Conservation (phyloP, 1,140 invertebrate species). For the Trissolcus basalis region DNA sequence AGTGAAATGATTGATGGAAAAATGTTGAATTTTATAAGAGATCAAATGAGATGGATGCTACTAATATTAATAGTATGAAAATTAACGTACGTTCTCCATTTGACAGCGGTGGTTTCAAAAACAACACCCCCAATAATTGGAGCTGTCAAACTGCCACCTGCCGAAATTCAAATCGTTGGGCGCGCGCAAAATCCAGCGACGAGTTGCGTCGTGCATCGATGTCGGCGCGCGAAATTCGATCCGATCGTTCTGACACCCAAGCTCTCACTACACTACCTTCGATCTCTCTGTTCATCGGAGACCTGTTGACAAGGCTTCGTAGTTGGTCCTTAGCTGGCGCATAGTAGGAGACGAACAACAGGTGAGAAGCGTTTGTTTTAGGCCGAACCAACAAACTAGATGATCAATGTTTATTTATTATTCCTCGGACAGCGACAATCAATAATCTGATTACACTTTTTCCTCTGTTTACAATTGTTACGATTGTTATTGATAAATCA, state of each 20-base stretch:
- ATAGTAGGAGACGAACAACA: conserved; percentile 55
- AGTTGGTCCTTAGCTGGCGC: conserved; percentile 45
- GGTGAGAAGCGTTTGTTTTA: conserved; percentile 41
- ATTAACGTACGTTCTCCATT: conserved; percentile 43
- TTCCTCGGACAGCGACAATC: no score
- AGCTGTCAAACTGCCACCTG: conserved; percentile 37
- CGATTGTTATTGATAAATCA: no score
- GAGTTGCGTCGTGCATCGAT: conserved; percentile 48
- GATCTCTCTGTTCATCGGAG: conserved; percentile 53
- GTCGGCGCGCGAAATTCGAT: conserved; percentile 55
- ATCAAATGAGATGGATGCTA: background rate
- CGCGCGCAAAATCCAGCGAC: conserved; percentile 42
- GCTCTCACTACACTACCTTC: conserved; percentile 53
- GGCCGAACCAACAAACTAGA: conserved; percentile 29
- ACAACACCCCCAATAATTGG: conserved; percentile 3
- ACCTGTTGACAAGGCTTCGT: conserved; percentile 55
- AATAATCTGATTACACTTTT: no score
- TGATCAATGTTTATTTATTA: conserved; percentile 28
- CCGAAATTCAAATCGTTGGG: conserved; percentile 33
- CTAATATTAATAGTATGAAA: background rate
- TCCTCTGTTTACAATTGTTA: no score
- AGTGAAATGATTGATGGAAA: no score
- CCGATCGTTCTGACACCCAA: conserved; percentile 54
- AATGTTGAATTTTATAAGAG: background rate
- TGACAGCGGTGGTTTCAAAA: conserved; percentile 18